Evolutionary conservation across 2,888 invertebrate species (phyloP).

Genomic region (Smittia sp.): DNA sequence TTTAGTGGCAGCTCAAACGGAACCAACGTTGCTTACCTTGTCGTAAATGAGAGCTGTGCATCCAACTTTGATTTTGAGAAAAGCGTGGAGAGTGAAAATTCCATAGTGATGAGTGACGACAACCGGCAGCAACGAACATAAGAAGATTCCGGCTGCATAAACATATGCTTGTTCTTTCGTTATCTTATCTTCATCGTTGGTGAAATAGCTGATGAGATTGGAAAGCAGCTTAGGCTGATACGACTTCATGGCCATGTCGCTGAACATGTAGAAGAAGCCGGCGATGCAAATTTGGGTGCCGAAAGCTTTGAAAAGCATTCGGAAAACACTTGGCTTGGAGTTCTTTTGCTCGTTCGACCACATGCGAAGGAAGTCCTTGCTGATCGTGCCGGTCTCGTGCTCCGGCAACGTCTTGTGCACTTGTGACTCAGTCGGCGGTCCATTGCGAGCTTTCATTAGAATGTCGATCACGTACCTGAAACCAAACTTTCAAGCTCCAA

Average conservation of each 20-base stretch:
- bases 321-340: not conserved
- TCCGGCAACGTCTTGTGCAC: not conserved
- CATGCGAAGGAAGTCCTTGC: not conserved
- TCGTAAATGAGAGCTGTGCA: slow-evolving; percentile 66
- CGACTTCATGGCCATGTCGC: not conserved
- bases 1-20: not conserved
- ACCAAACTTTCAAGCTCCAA: no score
- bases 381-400: not conserved
- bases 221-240: not conserved
- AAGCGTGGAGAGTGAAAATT: slow-evolving; percentile 62
- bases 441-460: no score
- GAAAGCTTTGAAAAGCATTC: not conserved
- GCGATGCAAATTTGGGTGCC: not conserved
- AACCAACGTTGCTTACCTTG: slow-evolving; percentile 52
- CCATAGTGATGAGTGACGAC: slow-evolving; percentile 60
- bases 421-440: no score
- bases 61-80: slow-evolving; percentile 67
- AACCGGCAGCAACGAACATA: slow-evolving; percentile 30
- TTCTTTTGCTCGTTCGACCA: not conserved
- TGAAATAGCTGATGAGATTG: not conserved
- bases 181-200: slow-evolving; percentile 44
- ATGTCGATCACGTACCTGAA: no score
- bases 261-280: not conserved
- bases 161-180: slow-evolving; percentile 58
- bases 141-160: slow-evolving; percentile 61